Percentiles rank a stretch among this genome's conserved stretches.
These are phyloP conservation scores for Drosophila rufa DNA, from an alignment of 1,140 invertebrate genomes.

Conservation along the genomic window DNA sequence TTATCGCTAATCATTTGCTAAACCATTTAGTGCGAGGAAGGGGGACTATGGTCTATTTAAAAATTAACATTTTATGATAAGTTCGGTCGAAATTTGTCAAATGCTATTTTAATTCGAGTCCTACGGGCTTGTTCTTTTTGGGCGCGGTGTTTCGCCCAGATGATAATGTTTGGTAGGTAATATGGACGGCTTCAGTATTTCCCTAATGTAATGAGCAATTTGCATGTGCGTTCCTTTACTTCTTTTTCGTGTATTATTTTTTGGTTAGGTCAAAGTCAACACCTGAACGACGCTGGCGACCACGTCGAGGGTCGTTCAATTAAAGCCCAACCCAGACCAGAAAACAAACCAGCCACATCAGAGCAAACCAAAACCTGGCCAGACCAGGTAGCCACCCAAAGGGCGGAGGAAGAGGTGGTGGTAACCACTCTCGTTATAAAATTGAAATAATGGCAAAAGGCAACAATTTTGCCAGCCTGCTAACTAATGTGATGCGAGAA, in stretches of 20 bases:
- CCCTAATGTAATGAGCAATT: conserved; percentile 77
- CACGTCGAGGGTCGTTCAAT: conserved; percentile 62
- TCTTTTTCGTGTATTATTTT: conserved; percentile 46
- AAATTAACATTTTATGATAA: conserved; percentile 74
- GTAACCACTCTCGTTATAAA: conserved; percentile 55
- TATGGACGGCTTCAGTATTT: conserved; percentile 15
- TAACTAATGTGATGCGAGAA: conserved; percentile 74
- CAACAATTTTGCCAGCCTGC: conserved; percentile 64
- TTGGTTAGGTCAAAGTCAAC: conserved; percentile 68
- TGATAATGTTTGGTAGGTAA: conserved; percentile 31
- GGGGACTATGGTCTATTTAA: conserved; percentile 9
- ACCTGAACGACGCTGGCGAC: conserved; percentile 54
- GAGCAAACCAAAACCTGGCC: conserved; percentile 13
- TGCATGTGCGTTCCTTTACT: conserved; percentile 58
- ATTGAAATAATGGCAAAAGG: conserved; percentile 66
- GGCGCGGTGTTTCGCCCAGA: conserved; percentile 42
- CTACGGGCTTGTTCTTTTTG: conserved; percentile 38
- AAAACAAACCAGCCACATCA: conserved; percentile 36
- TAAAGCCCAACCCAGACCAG: conserved; percentile 59
- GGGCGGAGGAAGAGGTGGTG: conserved; percentile 4
- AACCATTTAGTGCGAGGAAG: background rate
- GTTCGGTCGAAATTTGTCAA: conserved; percentile 74
- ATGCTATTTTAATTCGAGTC: conserved; percentile 74
- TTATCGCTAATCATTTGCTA: too few relatives aligned
- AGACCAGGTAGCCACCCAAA: conserved; percentile 15